Percentiles rank a stretch among this genome's conserved stretches.
Evolutionary conservation across 2,888 invertebrate species (phyloP).

Genomic region (Serrognathus titanus): DNA sequence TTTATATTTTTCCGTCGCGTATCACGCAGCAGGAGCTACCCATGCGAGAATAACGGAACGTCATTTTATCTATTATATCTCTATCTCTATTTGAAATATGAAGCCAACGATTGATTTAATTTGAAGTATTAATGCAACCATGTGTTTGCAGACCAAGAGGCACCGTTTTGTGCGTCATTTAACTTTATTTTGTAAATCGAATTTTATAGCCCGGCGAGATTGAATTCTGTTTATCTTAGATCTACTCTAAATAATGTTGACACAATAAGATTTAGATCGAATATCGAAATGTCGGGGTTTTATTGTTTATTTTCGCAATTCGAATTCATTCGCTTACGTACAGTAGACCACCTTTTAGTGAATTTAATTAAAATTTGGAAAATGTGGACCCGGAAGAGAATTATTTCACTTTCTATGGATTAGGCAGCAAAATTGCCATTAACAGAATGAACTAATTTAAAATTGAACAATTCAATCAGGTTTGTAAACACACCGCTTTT

Average conservation of each 20-base stretch:
- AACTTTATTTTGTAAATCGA: conserved; percentile 20
- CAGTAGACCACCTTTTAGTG: too few species aligned
- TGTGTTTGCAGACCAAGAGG: conserved; percentile 12
- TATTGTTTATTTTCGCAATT: not conserved
- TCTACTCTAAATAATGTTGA: not conserved
- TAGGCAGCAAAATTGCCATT: not conserved
- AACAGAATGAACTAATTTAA: conserved; percentile 2
- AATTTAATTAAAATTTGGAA: too few species aligned
- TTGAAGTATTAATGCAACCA: conserved; percentile 3
- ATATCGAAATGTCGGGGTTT: not conserved
- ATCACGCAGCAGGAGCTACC: too few species aligned
- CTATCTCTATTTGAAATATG: not conserved
- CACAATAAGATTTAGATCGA: not conserved
- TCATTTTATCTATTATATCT: too few species aligned
- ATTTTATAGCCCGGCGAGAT: conserved; percentile 17
- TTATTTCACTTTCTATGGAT: too few species aligned
- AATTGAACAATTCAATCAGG: conserved; percentile 7
- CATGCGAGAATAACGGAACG: too few species aligned
- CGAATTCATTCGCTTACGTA: too few species aligned
- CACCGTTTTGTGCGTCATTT: conserved; percentile 12
- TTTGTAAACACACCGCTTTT: conserved; percentile 6
- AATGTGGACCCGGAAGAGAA: too few species aligned
- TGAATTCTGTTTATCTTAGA: conserved; percentile 21
- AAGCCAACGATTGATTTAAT: not conserved
- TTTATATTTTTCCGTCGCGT: too few species aligned